phyloP scores from a whole-genome alignment of 2,113 vertebrate genomes.

The Lepisosteus osseus region DNA sequence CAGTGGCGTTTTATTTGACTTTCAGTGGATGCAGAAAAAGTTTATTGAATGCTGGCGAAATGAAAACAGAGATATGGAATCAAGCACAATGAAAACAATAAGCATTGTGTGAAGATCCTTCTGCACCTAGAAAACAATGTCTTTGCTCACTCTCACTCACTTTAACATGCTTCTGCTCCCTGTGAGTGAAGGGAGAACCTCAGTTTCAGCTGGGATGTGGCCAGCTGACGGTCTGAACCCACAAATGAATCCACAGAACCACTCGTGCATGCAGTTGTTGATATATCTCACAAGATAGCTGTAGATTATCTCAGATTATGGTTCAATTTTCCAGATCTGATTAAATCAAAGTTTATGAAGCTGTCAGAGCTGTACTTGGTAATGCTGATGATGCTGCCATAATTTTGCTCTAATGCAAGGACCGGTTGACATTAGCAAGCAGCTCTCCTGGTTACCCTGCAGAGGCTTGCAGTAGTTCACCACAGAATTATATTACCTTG shows the following conservation, averaged over 20 bases:
- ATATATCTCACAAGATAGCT: conserved; percentile 50
- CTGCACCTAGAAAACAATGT: neutral
- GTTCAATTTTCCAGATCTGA: conserved; percentile 56
- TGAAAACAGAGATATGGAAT: conserved; percentile 66
- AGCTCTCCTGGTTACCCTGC: neutral
- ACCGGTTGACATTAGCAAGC: conserved; percentile 50
- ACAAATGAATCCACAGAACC: conserved; percentile 17
- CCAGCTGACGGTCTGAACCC: conserved; percentile 37
- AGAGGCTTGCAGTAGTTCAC: neutral
- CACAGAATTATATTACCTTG: conserved; percentile 1
- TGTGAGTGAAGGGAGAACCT: too few species aligned
- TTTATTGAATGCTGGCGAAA: conserved; percentile 71
- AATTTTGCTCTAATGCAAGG: conserved; percentile 47
- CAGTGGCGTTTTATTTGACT: conserved; percentile 67
- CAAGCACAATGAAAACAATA: conserved; percentile 47
- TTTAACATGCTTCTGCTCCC: too few species aligned
- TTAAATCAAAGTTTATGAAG: conserved; percentile 70
- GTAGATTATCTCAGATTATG: conserved; percentile 62
- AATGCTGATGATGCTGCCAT: conserved; percentile 49
- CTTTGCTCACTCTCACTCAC: too few species aligned
- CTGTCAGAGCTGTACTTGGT: conserved; percentile 47
- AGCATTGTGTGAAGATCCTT: conserved; percentile 20
- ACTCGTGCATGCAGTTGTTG: conserved; percentile 39
- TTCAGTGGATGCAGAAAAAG: conserved; percentile 66
- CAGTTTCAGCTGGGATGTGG: neutral